Evolutionary conservation across 1,140 invertebrate species (phyloP), one percentile per base, ranked within the genome.

Genomic region (Drosophila saltans): DNA sequence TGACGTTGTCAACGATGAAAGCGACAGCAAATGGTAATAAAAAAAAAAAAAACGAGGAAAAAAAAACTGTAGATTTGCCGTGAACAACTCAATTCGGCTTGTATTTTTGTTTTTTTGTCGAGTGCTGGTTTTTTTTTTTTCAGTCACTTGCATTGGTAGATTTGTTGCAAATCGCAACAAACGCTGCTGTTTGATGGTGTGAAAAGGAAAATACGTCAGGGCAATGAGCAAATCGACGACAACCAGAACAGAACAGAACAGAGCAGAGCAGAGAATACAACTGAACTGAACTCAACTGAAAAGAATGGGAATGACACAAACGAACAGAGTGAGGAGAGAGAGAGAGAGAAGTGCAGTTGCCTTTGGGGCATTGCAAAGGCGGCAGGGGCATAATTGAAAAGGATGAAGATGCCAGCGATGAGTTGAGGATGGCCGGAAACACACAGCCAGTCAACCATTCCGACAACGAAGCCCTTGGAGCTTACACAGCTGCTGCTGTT

Each of bases 151-250:
- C 69, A 59, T 65, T 60, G 65, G 43, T 63, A 69, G 77, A 83
- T 75, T 89, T 84, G 83, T 75, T 78, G 71, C 77, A 80, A 80
- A 88, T 82, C 71, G 84, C 66, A 88, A 78, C 73, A 69, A 89
- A 69, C 68, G 76, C 82, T 66, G 78, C 80, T 82, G 81, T 71
- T 68, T 83, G 81, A 83, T 84, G 78, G 84, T 89, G 84, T 88
- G 84, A 80, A 89, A 86, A 77, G 75, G 78, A 85, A 66, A 78
- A 72, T 52, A 71, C 57, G 66, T 69, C 77, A 68, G 26, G 65
- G 65, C 78, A 80, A 80, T 81, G 79, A 78, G 74, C 70, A 78
- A 86, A 77, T 70, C 80, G 79, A 78, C 78, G 75, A 64, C 59
- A 65, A 36, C 45, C 16, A 63, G 58, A 58, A n/a, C 55, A 64